These are phyloP conservation scores for Neoitamus cyanurus DNA, from an alignment of 2,888 invertebrate genomes.

Conservation along the genomic window DNA sequence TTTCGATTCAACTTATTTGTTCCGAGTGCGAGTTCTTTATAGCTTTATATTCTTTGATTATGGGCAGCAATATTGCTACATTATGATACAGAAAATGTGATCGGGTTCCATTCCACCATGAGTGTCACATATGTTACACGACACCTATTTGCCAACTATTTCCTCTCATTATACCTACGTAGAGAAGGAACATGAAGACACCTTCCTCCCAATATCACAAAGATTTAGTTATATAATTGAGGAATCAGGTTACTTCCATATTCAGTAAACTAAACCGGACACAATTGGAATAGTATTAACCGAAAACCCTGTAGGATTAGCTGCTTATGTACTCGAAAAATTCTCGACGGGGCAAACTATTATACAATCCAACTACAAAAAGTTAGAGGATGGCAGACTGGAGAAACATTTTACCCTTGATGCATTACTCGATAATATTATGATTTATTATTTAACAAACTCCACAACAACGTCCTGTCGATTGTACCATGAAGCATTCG, in stretches of 20 bases:
- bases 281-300: conserved; percentile 77
- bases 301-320: conserved; percentile 82
- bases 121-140: conserved; percentile 62
- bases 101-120: conserved; percentile 72
- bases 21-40: conserved; percentile 73
- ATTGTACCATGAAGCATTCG: conserved; percentile 76
- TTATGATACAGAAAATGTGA: conserved; percentile 70
- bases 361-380: conserved; percentile 65
- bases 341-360: too few relatives aligned
- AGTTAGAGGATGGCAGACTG: conserved; percentile 74
- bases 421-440: conserved; percentile 83
- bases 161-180: conserved; percentile 71
- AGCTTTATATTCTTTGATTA: conserved; percentile 77
- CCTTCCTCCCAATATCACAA: conserved; percentile 62
- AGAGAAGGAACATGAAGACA: conserved; percentile 63
- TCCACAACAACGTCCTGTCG: conserved; percentile 80
- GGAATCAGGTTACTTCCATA: conserved; percentile 72
- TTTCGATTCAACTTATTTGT: too few relatives aligned
- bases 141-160: conserved; percentile 66
- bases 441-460: conserved; percentile 84
- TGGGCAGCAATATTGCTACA: conserved; percentile 70
- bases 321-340: conserved; percentile 86
- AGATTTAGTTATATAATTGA: conserved; percentile 54
- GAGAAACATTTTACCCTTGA: conserved; percentile 73
- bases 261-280: conserved; percentile 87